Evolutionary conservation across 1,140 invertebrate genomes (phyloP).

Genomic region (Armadillidium nasatum): DNA sequence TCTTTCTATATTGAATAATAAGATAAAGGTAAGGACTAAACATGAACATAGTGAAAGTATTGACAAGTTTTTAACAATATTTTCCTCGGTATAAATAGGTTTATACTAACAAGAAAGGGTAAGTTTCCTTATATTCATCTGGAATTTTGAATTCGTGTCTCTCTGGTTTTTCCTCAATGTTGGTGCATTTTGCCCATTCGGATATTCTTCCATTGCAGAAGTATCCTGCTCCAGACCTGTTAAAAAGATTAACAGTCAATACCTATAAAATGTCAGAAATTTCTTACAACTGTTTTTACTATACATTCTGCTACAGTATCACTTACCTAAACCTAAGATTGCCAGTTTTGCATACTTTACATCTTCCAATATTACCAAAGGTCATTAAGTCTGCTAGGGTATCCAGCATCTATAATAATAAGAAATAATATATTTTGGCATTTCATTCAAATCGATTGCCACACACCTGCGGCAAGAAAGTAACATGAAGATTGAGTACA

Average conservation of each 20-base stretch:
- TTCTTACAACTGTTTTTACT: background rate
- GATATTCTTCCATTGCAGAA: conserved; percentile 72
- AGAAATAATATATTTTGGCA: too few relatives aligned
- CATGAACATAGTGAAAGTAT: background rate
- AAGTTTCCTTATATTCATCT: conserved; percentile 58
- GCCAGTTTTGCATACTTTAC: conserved; percentile 71
- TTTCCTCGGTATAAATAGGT: background rate
- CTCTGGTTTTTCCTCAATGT: conserved; percentile 66
- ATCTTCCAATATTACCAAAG: conserved; percentile 77
- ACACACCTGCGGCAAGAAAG: too few relatives aligned
- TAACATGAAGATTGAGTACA: too few relatives aligned
- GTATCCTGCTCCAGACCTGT: conserved; percentile 60
- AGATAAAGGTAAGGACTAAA: too few relatives aligned
- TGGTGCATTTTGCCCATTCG: conserved; percentile 86
- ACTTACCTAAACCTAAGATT: conserved; percentile 60
- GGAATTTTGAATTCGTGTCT: conserved; percentile 71
- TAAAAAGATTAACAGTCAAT: background rate
- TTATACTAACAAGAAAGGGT: conserved; percentile 58
- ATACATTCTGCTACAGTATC: background rate
- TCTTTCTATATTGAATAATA: conserved; percentile 27
- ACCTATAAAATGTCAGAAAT: too few relatives aligned
- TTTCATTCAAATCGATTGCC: too few relatives aligned
- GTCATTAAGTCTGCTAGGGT: conserved; percentile 73
- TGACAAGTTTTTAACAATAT: background rate
- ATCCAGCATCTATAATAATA: conserved; percentile 61